Evolutionary conservation across 2,888 invertebrate species (phyloP).

Genomic region (Papilio elwesi): DNA sequence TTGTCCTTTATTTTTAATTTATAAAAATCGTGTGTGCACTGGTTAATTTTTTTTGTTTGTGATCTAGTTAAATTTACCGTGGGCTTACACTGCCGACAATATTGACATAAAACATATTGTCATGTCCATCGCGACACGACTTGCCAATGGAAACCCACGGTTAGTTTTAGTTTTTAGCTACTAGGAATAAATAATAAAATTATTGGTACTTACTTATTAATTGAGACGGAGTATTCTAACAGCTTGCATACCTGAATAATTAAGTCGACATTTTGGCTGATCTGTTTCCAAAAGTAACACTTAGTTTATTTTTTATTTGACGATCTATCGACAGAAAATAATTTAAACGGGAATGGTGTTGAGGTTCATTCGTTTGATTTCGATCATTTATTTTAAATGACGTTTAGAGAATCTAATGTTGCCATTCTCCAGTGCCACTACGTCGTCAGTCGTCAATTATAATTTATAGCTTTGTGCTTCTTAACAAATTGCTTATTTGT

Average conservation of each 20-base stretch:
- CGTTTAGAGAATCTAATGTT: not conserved
- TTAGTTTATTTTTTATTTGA: conserved; percentile 5
- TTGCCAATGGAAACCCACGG: too few relatives aligned
- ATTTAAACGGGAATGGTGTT: not conserved
- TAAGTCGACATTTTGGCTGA: conserved; percentile 7
- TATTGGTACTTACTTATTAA: conserved; percentile 13
- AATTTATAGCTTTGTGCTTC: not conserved
- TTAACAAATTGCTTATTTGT: too few relatives aligned
- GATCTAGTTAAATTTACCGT: too few relatives aligned
- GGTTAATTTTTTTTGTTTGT: too few relatives aligned
- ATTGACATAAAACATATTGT: too few relatives aligned
- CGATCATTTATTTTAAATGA: not conserved
- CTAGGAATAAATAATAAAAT: not conserved
- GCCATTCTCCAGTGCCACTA: not conserved
- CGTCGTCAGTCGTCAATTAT: not conserved
- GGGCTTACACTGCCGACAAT: too few relatives aligned
- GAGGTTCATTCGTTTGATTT: not conserved
- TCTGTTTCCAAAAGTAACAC: not conserved
- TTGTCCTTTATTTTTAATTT: too few relatives aligned
- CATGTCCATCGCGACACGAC: too few relatives aligned
- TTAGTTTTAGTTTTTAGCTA: not conserved
- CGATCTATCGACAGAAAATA: not conserved
- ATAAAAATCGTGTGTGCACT: too few relatives aligned
- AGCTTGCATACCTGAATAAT: conserved; percentile 11
- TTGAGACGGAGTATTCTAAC: not conserved